Percentiles rank a stretch among this genome's conserved stretches.
Evolutionary conservation across 2,113 vertebrate species (phyloP).

Genomic region (Leptosomus discolor): DNA sequence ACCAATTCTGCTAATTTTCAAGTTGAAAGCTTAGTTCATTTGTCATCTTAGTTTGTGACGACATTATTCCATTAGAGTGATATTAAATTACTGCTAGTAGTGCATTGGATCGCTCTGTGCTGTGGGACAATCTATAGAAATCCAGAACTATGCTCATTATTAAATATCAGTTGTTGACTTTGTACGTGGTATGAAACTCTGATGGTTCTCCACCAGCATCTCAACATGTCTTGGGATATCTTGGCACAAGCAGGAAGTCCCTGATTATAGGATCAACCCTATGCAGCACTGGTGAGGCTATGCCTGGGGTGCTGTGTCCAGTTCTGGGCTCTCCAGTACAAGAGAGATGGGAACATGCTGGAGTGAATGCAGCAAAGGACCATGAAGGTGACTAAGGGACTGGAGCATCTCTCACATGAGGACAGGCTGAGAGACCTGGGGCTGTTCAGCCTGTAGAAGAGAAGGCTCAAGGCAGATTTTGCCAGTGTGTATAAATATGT

Average conservation of each 20-base stretch:
- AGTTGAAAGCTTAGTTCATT: not conserved
- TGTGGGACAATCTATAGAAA: not conserved
- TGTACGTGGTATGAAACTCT: not conserved
- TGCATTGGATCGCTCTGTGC: not conserved
- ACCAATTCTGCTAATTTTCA: not conserved
- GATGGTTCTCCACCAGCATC: not conserved
- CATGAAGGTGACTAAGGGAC: not conserved
- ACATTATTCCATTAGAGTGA: not conserved
- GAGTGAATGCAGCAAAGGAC: not conserved
- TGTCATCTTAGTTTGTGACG: not conserved
- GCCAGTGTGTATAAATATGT: not conserved
- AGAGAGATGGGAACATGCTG: not conserved
- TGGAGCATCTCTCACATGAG: not conserved
- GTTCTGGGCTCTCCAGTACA: not conserved
- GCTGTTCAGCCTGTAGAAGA: not conserved
- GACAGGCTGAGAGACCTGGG: not conserved
- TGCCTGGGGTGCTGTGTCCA: not conserved
- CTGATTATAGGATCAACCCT: not conserved
- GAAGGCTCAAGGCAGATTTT: not conserved
- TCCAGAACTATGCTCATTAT: not conserved
- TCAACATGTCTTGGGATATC: not conserved
- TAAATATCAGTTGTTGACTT: not conserved
- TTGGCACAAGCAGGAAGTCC: not conserved
- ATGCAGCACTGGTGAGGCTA: not conserved
- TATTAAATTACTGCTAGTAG: not conserved